phyloP scores from a whole-genome alignment of 2,888 invertebrate species.

The Tenthredo livida region DNA sequence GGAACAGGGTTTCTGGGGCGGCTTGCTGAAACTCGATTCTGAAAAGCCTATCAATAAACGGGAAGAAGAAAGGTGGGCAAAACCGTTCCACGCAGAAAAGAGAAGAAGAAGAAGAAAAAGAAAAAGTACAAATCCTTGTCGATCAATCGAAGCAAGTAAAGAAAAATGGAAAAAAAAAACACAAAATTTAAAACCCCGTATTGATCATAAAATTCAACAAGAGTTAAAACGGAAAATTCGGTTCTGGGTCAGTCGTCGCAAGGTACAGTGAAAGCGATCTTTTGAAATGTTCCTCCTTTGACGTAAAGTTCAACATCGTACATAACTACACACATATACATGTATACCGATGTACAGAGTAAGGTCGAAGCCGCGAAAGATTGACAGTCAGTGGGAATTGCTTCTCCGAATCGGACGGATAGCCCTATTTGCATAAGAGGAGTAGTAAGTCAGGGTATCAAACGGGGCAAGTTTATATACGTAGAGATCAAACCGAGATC shows the following conservation, averaged over 20 bases:
- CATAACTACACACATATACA: not conserved
- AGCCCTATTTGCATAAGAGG: slow-evolving; percentile 39
- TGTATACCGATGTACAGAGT: not conserved
- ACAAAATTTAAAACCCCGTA: not conserved
- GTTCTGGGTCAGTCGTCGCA: not conserved
- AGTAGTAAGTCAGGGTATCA: not conserved
- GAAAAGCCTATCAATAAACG: slow-evolving; percentile 15
- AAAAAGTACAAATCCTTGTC: not conserved
- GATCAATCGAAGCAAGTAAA: not conserved
- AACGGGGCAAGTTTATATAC: not conserved
- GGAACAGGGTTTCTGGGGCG: not conserved
- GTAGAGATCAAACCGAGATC: slow-evolving; percentile 21
- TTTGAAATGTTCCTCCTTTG: not conserved
- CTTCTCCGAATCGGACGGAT: slow-evolving; percentile 13
- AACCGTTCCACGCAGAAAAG: not conserved
- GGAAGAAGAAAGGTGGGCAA: not conserved
- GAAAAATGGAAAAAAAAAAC: not conserved
- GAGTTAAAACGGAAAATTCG: not conserved
- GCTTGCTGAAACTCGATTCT: not conserved
- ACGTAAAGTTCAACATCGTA: slow-evolving; percentile 3
- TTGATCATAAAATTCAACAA: slow-evolving; percentile 15
- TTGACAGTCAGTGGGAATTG: slow-evolving; percentile 35
- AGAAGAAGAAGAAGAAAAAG: not conserved
- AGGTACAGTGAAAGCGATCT: not conserved
- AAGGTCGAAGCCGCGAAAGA: not conserved